phyloP scores from a whole-genome alignment of 2,113 vertebrate genomes.

The Ifrita kowaldi region DNA sequence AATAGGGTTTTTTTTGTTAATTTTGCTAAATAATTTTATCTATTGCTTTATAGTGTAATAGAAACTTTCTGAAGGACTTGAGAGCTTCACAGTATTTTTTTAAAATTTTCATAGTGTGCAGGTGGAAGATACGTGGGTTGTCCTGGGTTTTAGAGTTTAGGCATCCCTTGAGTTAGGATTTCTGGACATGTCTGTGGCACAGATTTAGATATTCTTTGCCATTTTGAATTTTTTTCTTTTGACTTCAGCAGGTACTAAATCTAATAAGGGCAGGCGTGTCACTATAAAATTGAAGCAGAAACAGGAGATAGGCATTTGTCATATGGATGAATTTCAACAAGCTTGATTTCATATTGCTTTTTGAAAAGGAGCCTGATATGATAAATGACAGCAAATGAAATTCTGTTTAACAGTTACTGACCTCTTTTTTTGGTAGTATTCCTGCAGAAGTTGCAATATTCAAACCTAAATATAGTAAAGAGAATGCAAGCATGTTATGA shows the following conservation, averaged over 20 bases:
- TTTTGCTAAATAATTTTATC: neutral
- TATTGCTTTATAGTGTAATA: neutral
- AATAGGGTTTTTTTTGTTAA: neutral
- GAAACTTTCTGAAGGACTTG: neutral
- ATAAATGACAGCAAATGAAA: conserved; percentile 26
- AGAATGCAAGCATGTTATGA: neutral
- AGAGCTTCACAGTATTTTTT: neutral
- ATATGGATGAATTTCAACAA: neutral
- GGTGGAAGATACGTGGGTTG: neutral
- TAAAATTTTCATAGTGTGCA: neutral
- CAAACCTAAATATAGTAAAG: neutral
- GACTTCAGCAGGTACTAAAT: neutral
- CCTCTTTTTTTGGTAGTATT: neutral
- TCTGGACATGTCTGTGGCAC: neutral
- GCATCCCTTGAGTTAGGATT: neutral
- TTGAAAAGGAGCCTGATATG: neutral
- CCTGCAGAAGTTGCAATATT: neutral
- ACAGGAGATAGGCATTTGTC: conserved; percentile 15
- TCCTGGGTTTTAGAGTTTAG: neutral
- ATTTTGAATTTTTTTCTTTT: conserved; percentile 16
- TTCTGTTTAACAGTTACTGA: neutral
- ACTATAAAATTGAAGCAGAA: neutral
- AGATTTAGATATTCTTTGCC: neutral
- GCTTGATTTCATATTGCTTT: conserved; percentile 2
- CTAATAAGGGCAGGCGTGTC: neutral